Percentiles rank a stretch among this genome's conserved stretches.
Evolutionary conservation across 2,888 invertebrate species (phyloP).

Genomic region (Pogonocherus hispidulus): DNA sequence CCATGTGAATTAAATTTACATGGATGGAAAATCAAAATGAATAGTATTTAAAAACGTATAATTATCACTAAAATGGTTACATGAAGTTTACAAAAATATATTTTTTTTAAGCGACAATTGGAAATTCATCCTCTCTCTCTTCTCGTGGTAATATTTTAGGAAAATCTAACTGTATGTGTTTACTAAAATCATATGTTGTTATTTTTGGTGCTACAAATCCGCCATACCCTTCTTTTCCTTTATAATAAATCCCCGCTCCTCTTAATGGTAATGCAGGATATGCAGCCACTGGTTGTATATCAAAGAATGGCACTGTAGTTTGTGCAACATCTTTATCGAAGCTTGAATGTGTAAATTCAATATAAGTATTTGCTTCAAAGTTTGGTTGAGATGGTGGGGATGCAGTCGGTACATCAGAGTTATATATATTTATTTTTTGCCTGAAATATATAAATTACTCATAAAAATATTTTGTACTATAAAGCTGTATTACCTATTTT

Average conservation of each 20-base stretch:
- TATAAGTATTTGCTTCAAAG: slow-evolving; percentile 67
- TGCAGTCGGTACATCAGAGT: slow-evolving; percentile 78
- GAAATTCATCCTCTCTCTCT: slow-evolving; percentile 27
- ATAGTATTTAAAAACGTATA: no score
- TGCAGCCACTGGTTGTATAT: slow-evolving; percentile 80
- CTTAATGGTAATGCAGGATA: slow-evolving; percentile 77
- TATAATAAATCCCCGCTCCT: slow-evolving; percentile 84
- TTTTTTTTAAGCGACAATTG: neutral
- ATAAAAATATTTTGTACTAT: neutral
- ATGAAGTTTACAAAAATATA: no score
- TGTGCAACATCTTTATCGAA: slow-evolving; percentile 83
- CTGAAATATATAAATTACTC: slow-evolving; percentile 63
- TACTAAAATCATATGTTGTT: slow-evolving; percentile 80
- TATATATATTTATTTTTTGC: slow-evolving; percentile 71
- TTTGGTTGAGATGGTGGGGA: slow-evolving; percentile 56
- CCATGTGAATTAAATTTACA: no score
- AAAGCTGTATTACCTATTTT: slow-evolving; percentile 4
- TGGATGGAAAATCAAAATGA: no score
- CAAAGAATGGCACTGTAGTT: slow-evolving; percentile 85
- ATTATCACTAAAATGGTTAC: no score
- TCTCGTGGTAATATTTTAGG: slow-evolving; percentile 43
- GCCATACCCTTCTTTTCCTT: slow-evolving; percentile 78
- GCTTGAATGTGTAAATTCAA: slow-evolving; percentile 73
- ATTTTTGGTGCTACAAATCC: slow-evolving; percentile 84
- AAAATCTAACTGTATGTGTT: slow-evolving; percentile 73